Base-by-base conservation (phyloP, 1,140 invertebrate species). In the Drosophila melanica region DNA sequence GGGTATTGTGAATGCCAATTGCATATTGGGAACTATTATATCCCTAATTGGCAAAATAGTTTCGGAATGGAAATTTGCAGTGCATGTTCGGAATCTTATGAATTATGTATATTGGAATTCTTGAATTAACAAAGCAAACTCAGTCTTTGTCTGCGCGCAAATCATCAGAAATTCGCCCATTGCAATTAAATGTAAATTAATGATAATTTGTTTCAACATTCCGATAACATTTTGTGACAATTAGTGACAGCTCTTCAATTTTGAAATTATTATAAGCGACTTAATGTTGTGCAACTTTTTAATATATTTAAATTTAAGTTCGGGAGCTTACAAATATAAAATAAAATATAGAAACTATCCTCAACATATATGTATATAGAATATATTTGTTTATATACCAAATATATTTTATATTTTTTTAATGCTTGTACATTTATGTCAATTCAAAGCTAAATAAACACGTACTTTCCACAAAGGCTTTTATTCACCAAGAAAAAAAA, bases 161-260 rank as follows among this genome's bases (percentile, higher is more conserved):
- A 8, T 39, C 33, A 37, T 20, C 16, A 20, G 35, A 57, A 42
- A 57, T 14, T 42, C 6, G 9, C 4, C 23, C 9, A 14, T 41
- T 30, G 12, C 37, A 55, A 45, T 65, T 45, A 65, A 65, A 45
- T 57, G 39, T 9, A 27, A 35, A 55, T 65, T 65, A 45, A 65
- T 57, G 47, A 54, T 23, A 57, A 16, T 9, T 47, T 30, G 33
- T 64, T 47, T 6, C 12, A 12, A 35, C 27, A 4, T 20, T 9
- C 7, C 27, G 6, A 30, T 16, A 23, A 11, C 23, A 27, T 58
- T 58, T 20, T 11, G 2, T 20, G 27, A 45, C 42, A 35, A 35
- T 6, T 14, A 11, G 9, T 42, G 39, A 23, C 54, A 57, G n/a
- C 4, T 39, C 23, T 10, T 30, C n/a, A 18, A 18, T 18, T 18